Conservation (phyloP, 2,113 vertebrate genomes). For the Oenanthe oenanthe region DNA sequence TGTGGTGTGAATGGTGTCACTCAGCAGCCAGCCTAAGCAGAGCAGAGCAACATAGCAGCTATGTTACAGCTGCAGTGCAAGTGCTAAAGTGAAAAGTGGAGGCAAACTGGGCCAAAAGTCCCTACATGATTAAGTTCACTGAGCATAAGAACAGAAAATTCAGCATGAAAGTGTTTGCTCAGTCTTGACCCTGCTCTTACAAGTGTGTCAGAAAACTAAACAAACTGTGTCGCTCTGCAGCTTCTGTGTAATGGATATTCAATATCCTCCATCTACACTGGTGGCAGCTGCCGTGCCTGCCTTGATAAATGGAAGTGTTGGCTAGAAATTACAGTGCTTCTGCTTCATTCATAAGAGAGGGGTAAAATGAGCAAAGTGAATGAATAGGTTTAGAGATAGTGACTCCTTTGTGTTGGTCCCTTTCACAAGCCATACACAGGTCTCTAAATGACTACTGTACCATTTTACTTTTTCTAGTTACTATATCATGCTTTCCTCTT, state of each 20-base stretch:
- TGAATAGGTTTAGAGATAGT: not conserved
- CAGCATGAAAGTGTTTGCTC: not conserved
- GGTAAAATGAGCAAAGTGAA: not conserved
- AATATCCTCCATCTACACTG: not conserved
- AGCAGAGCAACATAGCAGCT: not conserved
- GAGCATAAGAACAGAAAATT: not conserved
- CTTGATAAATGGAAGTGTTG: not conserved
- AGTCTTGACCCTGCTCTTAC: not conserved
- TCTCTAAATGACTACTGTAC: not conserved
- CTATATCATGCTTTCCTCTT: not conserved
- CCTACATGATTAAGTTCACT: not conserved
- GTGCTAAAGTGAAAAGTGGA: not conserved
- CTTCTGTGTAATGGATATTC: not conserved
- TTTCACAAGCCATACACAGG: not conserved
- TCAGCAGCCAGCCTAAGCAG: not conserved
- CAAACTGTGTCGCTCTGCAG: not conserved
- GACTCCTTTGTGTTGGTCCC: not conserved
- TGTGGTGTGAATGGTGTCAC: not conserved
- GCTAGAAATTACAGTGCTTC: not conserved
- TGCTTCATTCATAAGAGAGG: not conserved
- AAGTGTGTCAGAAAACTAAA: not conserved
- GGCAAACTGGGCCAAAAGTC: not conserved
- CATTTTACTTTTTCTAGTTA: not conserved
- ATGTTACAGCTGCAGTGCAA: not conserved
- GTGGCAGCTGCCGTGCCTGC: not conserved